phyloP scores from a whole-genome alignment of 2,797 vertebrate genomes.

The Fundulus diaphanus region DNA sequence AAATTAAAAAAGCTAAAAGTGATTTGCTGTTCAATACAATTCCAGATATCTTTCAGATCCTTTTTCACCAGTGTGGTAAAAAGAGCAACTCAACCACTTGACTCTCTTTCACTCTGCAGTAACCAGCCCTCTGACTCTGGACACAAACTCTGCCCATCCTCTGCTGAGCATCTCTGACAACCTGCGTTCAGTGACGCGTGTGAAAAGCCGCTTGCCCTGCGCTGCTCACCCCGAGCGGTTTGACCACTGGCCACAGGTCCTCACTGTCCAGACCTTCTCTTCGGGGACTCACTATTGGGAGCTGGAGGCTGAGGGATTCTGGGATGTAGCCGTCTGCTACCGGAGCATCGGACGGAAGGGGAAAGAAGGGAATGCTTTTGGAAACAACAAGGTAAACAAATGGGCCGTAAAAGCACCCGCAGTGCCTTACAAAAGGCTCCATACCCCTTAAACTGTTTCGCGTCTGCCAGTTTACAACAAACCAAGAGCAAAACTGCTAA shows the following conservation, averaged over 20 bases:
- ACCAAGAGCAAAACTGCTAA: background rate
- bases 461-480: background rate
- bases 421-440: background rate
- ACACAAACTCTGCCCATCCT: conserved; percentile 78
- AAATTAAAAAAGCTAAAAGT: no score
- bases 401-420: background rate
- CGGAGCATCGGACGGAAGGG: conserved; percentile 76
- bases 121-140: conserved; percentile 73
- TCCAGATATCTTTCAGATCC: background rate
- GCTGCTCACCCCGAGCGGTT: conserved; percentile 73
- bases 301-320: conserved; percentile 80
- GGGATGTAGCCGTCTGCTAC: conserved; percentile 80
- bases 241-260: conserved; percentile 82
- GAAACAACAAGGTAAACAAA: conserved; percentile 76
- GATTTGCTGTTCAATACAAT: background rate
- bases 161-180: conserved; percentile 77
- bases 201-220: conserved; percentile 64
- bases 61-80: background rate
- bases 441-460: background rate
- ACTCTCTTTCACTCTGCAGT: conserved; percentile 48
- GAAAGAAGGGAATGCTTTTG: conserved; percentile 78
- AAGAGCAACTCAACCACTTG: background rate
- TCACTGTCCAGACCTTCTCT: conserved; percentile 71
- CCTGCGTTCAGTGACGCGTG: conserved; percentile 66
- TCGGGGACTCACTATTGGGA: conserved; percentile 82